These are phyloP conservation scores for Diplolepis rosae DNA, from an alignment of 2,888 invertebrate species.

Conservation along the genomic window DNA sequence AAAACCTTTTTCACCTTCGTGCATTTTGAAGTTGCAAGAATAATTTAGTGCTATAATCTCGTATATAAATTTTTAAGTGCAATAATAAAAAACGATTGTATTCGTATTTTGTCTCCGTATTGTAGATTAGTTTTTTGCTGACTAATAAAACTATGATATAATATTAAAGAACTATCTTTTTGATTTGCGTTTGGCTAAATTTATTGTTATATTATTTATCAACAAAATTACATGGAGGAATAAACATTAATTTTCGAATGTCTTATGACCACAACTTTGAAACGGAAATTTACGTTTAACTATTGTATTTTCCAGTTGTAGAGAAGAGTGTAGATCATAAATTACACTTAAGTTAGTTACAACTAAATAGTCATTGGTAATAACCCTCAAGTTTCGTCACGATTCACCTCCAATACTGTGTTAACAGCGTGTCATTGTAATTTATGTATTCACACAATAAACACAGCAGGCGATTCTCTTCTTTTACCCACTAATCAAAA, in stretches of 20 bases:
- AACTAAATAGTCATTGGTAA: constrained; percentile 7
- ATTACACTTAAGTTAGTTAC: not conserved
- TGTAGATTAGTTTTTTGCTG: constrained; percentile 9
- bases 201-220: constrained; percentile 15
- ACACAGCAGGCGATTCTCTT: not conserved
- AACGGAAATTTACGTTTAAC: not conserved
- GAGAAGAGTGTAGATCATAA: not conserved
- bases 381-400: not conserved
- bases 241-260: not conserved
- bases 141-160: not conserved
- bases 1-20: not conserved
- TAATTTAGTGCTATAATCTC: constrained; percentile 4
- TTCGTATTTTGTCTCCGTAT: not conserved
- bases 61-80: not conserved
- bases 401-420: not conserved
- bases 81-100: not conserved
- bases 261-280: not conserved
- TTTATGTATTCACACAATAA: not conserved
- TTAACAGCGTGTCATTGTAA: not conserved
- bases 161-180: not conserved
- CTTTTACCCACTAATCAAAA: constrained; percentile 10
- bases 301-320: not conserved
- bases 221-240: constrained; percentile 13
- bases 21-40: not conserved
- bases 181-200: not conserved